These are phyloP conservation scores for Priocnemis perturbator DNA, from an alignment of 2,888 invertebrate genomes.

Conservation along the genomic window DNA sequence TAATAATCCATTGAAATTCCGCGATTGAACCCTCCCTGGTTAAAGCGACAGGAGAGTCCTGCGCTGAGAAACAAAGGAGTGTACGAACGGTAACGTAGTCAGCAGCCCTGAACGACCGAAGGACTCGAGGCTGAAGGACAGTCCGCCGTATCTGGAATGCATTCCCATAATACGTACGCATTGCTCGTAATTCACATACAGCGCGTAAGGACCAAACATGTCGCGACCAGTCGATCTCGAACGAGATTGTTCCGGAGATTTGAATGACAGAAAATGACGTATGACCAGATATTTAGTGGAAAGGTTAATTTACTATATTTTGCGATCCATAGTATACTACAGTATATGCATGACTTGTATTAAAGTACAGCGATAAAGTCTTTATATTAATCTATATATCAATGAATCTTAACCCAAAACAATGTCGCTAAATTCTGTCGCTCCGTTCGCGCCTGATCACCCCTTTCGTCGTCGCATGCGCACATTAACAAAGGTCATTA, in stretches of 20 bases:
- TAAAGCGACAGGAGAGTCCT: not conserved
- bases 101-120: constrained; percentile 64
- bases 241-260: too few species aligned
- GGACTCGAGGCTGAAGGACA: constrained; percentile 65
- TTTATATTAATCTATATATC: too few species aligned
- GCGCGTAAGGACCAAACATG: not conserved
- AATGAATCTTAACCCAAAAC: too few species aligned
- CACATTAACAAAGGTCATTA: constrained; percentile 23
- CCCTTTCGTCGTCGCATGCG: constrained; percentile 22
- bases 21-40: not conserved
- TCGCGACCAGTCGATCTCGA: not conserved
- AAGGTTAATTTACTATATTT: too few species aligned
- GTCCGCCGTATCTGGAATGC: constrained; percentile 46
- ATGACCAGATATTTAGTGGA: too few species aligned
- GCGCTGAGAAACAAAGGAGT: constrained; percentile 29
- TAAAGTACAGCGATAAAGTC: too few species aligned
- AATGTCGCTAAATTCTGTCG: too few species aligned
- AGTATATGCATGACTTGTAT: too few species aligned
- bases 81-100: constrained; percentile 31
- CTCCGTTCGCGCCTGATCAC: constrained; percentile 19
- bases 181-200: constrained; percentile 18
- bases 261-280: too few species aligned
- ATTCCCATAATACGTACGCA: constrained; percentile 51
- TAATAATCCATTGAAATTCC: not conserved
- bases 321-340: too few species aligned